These are phyloP conservation scores for Heteropelma amictum DNA, from an alignment of 2,888 invertebrate genomes.

Conservation along the genomic window DNA sequence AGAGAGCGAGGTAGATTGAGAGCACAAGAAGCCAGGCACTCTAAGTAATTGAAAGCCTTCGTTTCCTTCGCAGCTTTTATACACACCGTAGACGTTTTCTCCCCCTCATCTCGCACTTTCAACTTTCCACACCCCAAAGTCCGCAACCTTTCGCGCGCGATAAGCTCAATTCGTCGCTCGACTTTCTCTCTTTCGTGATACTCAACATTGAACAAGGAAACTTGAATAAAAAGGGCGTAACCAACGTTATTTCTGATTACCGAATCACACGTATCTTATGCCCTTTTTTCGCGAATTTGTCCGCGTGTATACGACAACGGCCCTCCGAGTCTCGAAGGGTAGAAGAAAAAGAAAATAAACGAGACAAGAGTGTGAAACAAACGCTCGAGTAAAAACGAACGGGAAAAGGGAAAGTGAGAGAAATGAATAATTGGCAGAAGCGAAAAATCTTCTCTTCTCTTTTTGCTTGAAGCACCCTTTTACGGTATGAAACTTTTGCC, in stretches of 20 bases:
- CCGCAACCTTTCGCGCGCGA: conserved; percentile 44
- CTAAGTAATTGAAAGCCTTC: conserved; percentile 67
- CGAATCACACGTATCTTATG: background rate
- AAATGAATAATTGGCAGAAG: conserved; percentile 48
- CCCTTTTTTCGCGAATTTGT: background rate
- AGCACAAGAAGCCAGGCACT: conserved; percentile 54
- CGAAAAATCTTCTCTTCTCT: conserved; percentile 13
- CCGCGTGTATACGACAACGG: background rate
- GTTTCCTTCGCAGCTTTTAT: conserved; percentile 51
- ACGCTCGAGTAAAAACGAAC: conserved; percentile 29
- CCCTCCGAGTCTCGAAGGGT: background rate
- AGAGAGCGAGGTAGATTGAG: background rate
- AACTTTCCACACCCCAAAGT: conserved; percentile 13
- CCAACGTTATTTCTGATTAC: background rate
- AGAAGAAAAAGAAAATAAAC: conserved; percentile 3
- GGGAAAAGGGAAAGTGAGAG: conserved; percentile 25
- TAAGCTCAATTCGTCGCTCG: conserved; percentile 51
- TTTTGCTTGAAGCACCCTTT: conserved; percentile 11
- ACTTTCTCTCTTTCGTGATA: too few relatives aligned
- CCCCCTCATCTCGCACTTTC: conserved; percentile 27
- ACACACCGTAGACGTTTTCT: conserved; percentile 32
- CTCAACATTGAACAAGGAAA: too few relatives aligned
- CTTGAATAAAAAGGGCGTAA: background rate
- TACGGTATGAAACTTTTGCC: conserved; percentile 22
- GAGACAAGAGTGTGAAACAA: conserved; percentile 39